Evolutionary conservation across 1,140 invertebrate genomes (phyloP).

Genomic region (Periplaneta americana): DNA sequence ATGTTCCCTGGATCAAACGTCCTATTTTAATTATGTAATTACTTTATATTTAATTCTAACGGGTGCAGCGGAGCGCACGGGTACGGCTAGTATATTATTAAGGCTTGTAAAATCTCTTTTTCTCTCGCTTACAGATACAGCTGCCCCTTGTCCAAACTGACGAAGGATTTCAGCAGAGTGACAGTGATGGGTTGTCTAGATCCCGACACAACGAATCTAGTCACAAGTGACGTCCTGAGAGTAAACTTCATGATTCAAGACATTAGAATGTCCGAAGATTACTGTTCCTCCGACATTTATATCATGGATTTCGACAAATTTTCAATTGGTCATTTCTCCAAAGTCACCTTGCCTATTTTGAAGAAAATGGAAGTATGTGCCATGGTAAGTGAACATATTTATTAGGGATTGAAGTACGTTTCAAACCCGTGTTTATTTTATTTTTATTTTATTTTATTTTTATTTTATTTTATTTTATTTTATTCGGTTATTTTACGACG

Average conservation of each 20-base stretch:
- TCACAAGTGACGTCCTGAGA: constrained; percentile 20
- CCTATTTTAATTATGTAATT: no score
- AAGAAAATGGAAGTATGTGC: constrained; percentile 35
- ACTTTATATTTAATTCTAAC: no score
- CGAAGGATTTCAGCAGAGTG: background rate
- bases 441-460: no score
- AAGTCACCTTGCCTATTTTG: constrained; percentile 32
- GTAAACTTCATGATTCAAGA: constrained; percentile 28
- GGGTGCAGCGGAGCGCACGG: no score
- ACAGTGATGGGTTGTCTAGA: background rate
- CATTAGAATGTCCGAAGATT: constrained; percentile 29
- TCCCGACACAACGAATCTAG: background rate
- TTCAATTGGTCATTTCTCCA: constrained; percentile 30
- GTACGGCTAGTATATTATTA: no score
- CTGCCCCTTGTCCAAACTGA: background rate
- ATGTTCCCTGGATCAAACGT: no score
- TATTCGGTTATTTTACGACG: no score
- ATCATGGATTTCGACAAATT: constrained; percentile 33
- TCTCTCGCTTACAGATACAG: background rate
- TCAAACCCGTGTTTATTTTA: no score
- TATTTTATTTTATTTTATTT: no score
- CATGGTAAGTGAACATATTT: no score
- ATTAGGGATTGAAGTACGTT: no score
- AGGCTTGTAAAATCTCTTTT: no score
- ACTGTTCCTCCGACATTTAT: constrained; percentile 33